A percentile compares a stretch with the other conserved stretches of the same genome.
Conservation (phyloP, 2,113 vertebrate genomes). For the Alethe castanea region DNA sequence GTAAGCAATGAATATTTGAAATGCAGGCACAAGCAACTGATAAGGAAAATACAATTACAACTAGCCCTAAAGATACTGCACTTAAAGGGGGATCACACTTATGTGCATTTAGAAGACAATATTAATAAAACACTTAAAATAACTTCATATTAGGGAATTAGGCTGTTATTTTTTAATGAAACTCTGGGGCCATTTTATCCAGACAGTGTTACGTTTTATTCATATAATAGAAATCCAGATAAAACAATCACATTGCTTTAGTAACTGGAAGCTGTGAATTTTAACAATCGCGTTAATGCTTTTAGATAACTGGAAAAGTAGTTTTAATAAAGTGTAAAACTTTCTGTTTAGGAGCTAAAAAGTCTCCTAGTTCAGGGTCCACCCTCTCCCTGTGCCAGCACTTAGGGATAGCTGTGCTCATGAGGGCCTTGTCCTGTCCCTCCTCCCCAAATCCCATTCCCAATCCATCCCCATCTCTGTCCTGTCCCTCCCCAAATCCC, state of each 20-base stretch:
- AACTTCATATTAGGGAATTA: constrained; percentile 60
- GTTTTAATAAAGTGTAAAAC: constrained; percentile 53
- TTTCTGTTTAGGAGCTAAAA: constrained; percentile 39
- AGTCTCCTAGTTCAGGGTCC: background rate
- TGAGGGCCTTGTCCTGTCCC: background rate
- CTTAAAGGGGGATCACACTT: constrained; percentile 63
- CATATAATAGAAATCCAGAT: constrained; percentile 67
- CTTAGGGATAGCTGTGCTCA: accelerated
- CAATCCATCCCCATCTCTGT: too few relatives aligned
- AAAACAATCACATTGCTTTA: constrained; percentile 70
- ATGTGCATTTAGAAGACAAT: constrained; percentile 65
- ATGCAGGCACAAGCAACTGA: constrained; percentile 60
- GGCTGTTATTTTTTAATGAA: constrained; percentile 66
- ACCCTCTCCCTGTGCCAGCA: accelerated
- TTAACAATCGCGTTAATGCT: constrained; percentile 28
- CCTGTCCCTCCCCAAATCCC: background rate
- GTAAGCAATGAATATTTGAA: constrained; percentile 66
- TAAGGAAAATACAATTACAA: constrained; percentile 72
- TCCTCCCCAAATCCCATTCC: background rate
- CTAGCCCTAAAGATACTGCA: constrained; percentile 62
- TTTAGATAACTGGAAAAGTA: constrained; percentile 65
- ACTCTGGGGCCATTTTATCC: constrained; percentile 63
- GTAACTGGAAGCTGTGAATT: constrained; percentile 69
- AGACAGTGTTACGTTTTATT: constrained; percentile 50
- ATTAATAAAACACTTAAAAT: constrained; percentile 72